Evolutionary conservation across 2,797 vertebrate genomes (phyloP), one percentile per base, ranked within the genome.

Genomic region (Tinamus major): DNA sequence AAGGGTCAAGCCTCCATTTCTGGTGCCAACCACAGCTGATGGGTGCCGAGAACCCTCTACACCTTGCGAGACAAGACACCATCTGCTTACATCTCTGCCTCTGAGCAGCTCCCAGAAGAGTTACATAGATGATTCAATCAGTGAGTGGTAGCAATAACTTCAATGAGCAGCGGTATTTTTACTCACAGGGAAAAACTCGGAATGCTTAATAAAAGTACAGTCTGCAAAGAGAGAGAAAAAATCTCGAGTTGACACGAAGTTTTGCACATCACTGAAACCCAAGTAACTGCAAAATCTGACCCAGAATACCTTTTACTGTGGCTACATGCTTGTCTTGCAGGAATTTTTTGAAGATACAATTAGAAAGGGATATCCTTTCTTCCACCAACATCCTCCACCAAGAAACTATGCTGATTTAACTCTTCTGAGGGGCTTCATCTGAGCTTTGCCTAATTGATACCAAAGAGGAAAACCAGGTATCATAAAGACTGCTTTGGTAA

Each of bases 11-110:
- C 64, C 13, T 20, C 18, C 5, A 29, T 5, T 1, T 0, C 49
- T 18, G 56, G 16, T 24, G 61, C 11, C 41, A 63, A 14, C 19
- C 0, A 0, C 29, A 0, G 0, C 53, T 39, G 49, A 69, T 14
- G 23, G 11, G 9, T 27, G 33, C 26, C 31, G 58, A 44, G 27
- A 92, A 51, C 16, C 16, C 33, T 59, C 17, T 10, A 14, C 6
- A 55, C 37, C 8, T 35, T 1, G 0, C n/a, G 84, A 39, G 29
- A 81, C 31, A 12, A 87, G 41, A 31, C 7, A 23, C 13, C 48
- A 8, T 4, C 21, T 29, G 56, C 35, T 76, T 35, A 80, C 10
- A 79, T 23, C 26, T 16, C 7, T 1, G 62, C 39, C 53, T 76
- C 67, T 42, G 0, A 58, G 51, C 39, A 42, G 37, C 51, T 56